Conservation (phyloP, 2,113 vertebrate genomes). For the Chelonoidis abingdonii region DNA sequence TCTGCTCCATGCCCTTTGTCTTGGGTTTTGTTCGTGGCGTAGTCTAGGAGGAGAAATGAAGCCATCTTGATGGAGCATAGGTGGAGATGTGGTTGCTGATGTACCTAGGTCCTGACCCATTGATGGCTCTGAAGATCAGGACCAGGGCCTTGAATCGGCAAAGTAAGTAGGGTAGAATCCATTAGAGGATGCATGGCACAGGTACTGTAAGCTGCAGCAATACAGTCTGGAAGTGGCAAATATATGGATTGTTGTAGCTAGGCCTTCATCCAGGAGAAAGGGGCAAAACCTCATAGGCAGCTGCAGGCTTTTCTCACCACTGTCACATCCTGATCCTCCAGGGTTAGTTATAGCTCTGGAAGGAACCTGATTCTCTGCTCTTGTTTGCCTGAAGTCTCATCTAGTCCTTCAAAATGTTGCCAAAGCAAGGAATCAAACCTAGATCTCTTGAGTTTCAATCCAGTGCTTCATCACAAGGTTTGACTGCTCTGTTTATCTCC, state of each 20-base stretch:
- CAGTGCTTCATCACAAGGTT: not conserved
- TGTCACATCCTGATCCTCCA: not conserved
- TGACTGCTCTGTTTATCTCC: not conserved
- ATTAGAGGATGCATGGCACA: not conserved
- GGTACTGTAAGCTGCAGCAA: not conserved
- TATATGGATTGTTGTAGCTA: not conserved
- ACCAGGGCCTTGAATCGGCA: not conserved
- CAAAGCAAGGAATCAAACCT: not conserved
- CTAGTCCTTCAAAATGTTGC: not conserved
- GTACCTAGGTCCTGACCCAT: not conserved
- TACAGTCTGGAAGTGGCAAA: not conserved
- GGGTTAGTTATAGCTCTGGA: not conserved
- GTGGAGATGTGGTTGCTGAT: not conserved
- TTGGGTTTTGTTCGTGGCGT: not conserved
- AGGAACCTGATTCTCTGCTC: not conserved
- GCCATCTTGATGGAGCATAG: not conserved
- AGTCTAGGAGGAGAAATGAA: not conserved
- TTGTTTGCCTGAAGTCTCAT: not conserved
- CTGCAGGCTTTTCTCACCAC: not conserved
- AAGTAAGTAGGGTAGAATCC: not conserved
- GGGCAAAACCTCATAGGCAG: not conserved
- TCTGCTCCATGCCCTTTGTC: not conserved
- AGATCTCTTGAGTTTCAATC: not conserved
- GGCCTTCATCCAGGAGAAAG: not conserved
- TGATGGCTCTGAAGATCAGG: not conserved